Evolutionary conservation across 2,888 invertebrate species (phyloP).

Genomic region (Pandemis corylana): DNA sequence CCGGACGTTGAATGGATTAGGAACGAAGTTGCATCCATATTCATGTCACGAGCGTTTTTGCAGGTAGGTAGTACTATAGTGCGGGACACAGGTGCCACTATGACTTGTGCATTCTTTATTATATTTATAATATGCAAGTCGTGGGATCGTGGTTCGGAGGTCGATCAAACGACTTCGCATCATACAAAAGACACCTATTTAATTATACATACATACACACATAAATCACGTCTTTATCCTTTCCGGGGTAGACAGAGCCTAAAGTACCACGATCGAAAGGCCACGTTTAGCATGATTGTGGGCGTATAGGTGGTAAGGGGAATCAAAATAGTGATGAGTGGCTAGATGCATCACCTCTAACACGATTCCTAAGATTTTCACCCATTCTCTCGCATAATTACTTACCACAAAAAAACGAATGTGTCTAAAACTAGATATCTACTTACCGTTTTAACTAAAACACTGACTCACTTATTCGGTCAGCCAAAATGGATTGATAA

Average conservation of each 20-base stretch:
- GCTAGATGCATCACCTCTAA: no score
- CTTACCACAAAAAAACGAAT: background rate
- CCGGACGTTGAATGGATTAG: background rate
- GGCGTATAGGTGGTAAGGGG: no score
- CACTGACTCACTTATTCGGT: slow-evolving; percentile 11
- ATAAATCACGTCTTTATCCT: no score
- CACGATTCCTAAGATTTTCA: no score
- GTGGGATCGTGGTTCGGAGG: slow-evolving; percentile 54
- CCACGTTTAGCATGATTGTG: no score
- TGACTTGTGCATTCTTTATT: slow-evolving; percentile 76
- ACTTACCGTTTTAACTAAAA: background rate
- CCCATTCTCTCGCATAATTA: no score
- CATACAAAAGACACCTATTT: background rate
- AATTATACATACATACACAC: no score
- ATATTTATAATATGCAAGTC: slow-evolving; percentile 48
- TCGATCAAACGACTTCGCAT: slow-evolving; percentile 21
- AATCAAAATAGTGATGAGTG: no score
- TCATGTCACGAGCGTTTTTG: slow-evolving; percentile 43
- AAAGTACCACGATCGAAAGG: no score
- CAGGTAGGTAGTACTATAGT: slow-evolving; percentile 45
- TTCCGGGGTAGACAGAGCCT: no score
- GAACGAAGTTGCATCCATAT: slow-evolving; percentile 45
- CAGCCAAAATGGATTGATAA: slow-evolving; percentile 12
- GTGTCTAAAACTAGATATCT: background rate
- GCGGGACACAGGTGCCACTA: slow-evolving; percentile 68